Evolutionary conservation across 2,113 vertebrate species (phyloP).

Genomic region (Antennarius striatus): DNA sequence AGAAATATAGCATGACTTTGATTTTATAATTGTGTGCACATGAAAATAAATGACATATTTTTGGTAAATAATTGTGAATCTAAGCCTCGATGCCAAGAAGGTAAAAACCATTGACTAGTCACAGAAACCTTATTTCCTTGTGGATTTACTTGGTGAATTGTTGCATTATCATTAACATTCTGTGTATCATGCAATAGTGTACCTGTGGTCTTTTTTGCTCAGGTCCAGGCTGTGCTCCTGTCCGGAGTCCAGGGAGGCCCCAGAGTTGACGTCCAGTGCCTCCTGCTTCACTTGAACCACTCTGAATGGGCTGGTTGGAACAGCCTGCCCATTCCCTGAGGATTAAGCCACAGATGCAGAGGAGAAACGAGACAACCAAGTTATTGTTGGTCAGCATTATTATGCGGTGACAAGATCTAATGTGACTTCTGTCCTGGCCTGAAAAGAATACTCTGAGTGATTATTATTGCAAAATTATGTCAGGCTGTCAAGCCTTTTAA

Average conservation of each 20-base stretch:
- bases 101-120: slow-evolving; percentile 34
- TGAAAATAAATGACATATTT: slow-evolving; percentile 41
- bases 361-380: slow-evolving; percentile 76
- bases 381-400: slow-evolving; percentile 91
- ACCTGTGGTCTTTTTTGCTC: slow-evolving; percentile 93
- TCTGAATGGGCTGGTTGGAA: slow-evolving; percentile 82
- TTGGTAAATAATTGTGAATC: slow-evolving; percentile 42
- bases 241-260: slow-evolving; percentile 80
- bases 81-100: slow-evolving; percentile 13
- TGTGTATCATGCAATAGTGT: neutral
- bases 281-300: slow-evolving; percentile 91
- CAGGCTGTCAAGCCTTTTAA: slow-evolving; percentile 94
- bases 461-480: slow-evolving; percentile 99
- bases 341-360: slow-evolving; percentile 51
- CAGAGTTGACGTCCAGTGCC: slow-evolving; percentile 73
- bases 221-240: slow-evolving; percentile 96
- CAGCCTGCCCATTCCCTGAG: slow-evolving; percentile 87
- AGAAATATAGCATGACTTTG: slow-evolving; percentile 53
- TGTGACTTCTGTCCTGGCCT: slow-evolving; percentile 87
- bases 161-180: slow-evolving; percentile 20
- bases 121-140: slow-evolving; percentile 16
- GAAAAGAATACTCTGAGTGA: slow-evolving; percentile 94
- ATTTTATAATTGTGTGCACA: slow-evolving; percentile 53
- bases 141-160: slow-evolving; percentile 22
- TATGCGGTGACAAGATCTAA: slow-evolving; percentile 87